Evolutionary conservation across 1,140 invertebrate genomes (phyloP), one percentile per base, ranked within the genome.

Genomic region (Leptonema lineaticorne): DNA sequence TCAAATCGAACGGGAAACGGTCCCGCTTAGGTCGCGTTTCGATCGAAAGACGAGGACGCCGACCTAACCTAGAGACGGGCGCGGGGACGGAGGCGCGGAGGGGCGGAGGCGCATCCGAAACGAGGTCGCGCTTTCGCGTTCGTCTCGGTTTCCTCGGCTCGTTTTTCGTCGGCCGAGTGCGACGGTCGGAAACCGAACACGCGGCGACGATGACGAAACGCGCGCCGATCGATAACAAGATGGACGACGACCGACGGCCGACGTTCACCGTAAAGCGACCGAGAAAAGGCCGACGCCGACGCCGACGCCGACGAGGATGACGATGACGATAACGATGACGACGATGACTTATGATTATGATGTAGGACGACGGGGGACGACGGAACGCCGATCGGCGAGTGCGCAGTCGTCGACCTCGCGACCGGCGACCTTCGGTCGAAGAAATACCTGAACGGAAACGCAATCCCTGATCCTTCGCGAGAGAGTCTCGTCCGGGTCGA

Each of bases 391-490:
- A 20, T 48, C 46, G 46, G 14, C 20, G 18, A 16, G 6, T 3
- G 16, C n/a, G 46, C 9, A 24, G 2, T 11, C n/a, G n/a, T 3
- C 50, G 50, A 53, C 50, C 50, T 53, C 50, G 27, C 27, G 50
- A 53, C 27, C 22, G 27, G 22, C 50, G n/a, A 53, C 22, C 50
- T 4, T 26, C 24, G 50, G 50, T 53, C 50, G 50, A 53, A 53
- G 50, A 22, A 5, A 60, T 78, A 87, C 86, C 84, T 87, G 80
- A 65, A 88, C 83, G 58, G 85, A 84, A 69, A 87, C 79, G 73
- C 84, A 87, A 73, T 82, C 81, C 74, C 83, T 81, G 71, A 88
- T 88, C 79, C 86, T 30, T 77, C 80, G 81, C 83, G 63, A 88
- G 78, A 78, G 74, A 24, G 84, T 79, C 67, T 82, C n/a, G 79